Base-by-base conservation (phyloP, 2,113 vertebrate genomes). In the Orientallactaga bullata region DNA sequence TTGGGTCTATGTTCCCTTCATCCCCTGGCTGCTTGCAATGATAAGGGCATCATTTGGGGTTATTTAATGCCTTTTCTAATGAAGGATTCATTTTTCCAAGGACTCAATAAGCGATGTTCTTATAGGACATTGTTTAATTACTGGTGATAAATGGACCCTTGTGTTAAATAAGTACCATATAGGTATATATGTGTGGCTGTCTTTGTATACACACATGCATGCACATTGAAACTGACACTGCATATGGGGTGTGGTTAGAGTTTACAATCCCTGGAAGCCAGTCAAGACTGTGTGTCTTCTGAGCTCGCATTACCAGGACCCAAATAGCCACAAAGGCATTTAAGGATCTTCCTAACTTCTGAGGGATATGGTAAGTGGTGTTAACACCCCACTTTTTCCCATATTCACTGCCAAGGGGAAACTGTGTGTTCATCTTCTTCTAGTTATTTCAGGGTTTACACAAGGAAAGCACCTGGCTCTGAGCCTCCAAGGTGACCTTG, bases 101-200 rank as follows among this genome's bases (percentile, higher is more conserved):
- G 51, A 96, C 80, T 82, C 91, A 95, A 89, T 35, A 90, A 51
- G 37, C 90, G 93, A 95, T 95, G 78, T 90, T 95, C 93, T 90
- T 94, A 80, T 18, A 95, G 55, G 79, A 97, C 28, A 88, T 91
- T 97, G 32, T 97, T 93, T 93, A 97, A 96, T 97, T 92, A 88
- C 47, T 79, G 63, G 93, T 85, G 42, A 76, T 13, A 18, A 65
- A 61, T 39, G 26, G 18, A 47, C 21, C 16, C 71, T 78, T 83
- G 37, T 65, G 68, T 12, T 65, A 76, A 89, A 21, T 60, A 78
- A 35, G 16, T 65, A 30, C 39, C 79, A 11, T 65, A 3, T 9
- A 51, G 16, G 12, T n/a, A 3, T 66, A 2, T 47, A 8, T 47
- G 42, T 47, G 42, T 47, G 42, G 5, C 28, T 51, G 5, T 17